Conservation (phyloP, 2,113 vertebrate species). For the Corythornis vintsioides region DNA sequence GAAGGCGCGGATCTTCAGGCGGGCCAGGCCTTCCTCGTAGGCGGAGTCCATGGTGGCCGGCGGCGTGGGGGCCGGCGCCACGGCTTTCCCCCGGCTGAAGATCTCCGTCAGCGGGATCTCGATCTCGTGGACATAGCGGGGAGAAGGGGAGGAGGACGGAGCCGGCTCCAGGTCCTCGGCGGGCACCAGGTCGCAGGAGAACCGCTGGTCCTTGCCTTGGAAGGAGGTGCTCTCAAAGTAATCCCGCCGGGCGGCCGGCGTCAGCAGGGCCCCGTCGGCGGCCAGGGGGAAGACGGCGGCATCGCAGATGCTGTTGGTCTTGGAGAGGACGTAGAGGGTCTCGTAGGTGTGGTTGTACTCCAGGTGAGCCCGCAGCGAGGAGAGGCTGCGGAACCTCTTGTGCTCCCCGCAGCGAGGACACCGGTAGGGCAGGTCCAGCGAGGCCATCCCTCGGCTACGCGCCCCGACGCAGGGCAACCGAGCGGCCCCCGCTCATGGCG, state of each 20-base stretch:
- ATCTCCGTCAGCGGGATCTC: constrained; percentile 94
- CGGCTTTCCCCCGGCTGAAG: constrained; percentile 84
- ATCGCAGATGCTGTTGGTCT: constrained; percentile 96
- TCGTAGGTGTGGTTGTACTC: constrained; percentile 99
- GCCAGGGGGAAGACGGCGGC: constrained; percentile 89
- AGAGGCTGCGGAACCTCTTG: constrained; percentile 98
- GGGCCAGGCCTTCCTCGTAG: constrained; percentile 94
- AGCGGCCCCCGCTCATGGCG: constrained; percentile 24
- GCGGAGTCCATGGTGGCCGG: constrained; percentile 88
- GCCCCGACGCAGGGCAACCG: background rate
- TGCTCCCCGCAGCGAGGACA: constrained; percentile 98
- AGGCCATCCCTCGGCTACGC: constrained; percentile 88
- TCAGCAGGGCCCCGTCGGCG: constrained; percentile 84
- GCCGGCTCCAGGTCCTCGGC: constrained; percentile 78
- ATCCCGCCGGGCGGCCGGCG: constrained; percentile 80
- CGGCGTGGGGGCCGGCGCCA: constrained; percentile 84
- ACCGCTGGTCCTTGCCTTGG: constrained; percentile 88
- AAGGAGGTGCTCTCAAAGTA: constrained; percentile 90
- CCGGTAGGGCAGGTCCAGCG: constrained; percentile 96
- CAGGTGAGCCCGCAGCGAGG: constrained; percentile 93
- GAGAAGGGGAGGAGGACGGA: constrained; percentile 71
- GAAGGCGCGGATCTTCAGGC: constrained; percentile 92
- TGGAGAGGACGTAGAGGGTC: constrained; percentile 98
- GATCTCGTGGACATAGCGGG: constrained; percentile 92
- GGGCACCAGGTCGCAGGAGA: constrained; percentile 78